These are phyloP conservation scores for Perca schrenkii DNA, from an alignment of 2,113 vertebrate genomes.

Conservation along the genomic window DNA sequence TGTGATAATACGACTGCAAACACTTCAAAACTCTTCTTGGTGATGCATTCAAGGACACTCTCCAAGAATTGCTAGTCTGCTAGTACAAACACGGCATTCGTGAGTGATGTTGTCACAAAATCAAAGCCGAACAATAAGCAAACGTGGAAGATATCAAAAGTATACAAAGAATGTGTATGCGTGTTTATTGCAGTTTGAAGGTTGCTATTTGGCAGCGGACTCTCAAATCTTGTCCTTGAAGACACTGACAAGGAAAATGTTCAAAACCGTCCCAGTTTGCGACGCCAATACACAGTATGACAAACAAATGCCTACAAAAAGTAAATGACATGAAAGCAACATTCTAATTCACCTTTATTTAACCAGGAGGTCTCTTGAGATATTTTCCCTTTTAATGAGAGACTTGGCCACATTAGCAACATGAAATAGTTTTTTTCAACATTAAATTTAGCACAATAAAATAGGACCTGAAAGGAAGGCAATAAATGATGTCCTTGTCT, in stretches of 20 bases:
- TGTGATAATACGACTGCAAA: neutral
- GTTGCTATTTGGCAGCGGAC: slow-evolving; percentile 14
- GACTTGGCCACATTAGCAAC: neutral
- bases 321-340: neutral
- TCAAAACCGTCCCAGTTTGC: neutral
- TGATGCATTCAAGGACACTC: slow-evolving; percentile 24
- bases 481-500: neutral
- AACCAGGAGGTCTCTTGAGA: neutral
- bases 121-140: slow-evolving; percentile 24
- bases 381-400: neutral
- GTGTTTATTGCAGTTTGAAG: neutral
- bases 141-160: slow-evolving; percentile 14
- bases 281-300: neutral
- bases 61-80: neutral
- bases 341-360: too few relatives aligned
- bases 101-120: slow-evolving; percentile 12
- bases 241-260: neutral
- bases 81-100: neutral
- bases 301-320: neutral
- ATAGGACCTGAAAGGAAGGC: neutral
- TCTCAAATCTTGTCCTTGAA: slow-evolving; percentile 7
- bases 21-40: neutral
- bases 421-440: neutral
- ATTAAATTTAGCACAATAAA: neutral
- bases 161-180: neutral